phyloP scores from a whole-genome alignment of 2,888 invertebrate genomes.

The Quadriops clusia region DNA sequence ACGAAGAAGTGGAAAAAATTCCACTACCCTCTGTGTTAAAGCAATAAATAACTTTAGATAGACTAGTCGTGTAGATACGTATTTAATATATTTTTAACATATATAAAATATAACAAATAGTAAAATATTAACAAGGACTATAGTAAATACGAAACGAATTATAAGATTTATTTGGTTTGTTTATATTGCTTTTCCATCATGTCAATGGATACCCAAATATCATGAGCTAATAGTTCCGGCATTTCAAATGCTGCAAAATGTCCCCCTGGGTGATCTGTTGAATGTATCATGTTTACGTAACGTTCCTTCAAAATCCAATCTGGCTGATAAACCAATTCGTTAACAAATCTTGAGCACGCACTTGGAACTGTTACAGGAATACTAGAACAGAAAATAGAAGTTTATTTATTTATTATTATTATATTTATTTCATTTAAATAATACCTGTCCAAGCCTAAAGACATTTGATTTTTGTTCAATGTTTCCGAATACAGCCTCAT shows the following conservation, averaged over 20 bases:
- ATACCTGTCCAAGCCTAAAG: constrained; percentile 18
- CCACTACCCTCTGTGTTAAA: no score
- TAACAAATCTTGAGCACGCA: constrained; percentile 59
- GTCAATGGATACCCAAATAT: constrained; percentile 51
- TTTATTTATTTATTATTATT: constrained; percentile 15
- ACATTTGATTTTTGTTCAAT: constrained; percentile 24
- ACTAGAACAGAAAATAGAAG: constrained; percentile 39
- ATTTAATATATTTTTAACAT: no score
- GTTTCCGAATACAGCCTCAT: constrained; percentile 63
- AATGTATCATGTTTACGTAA: constrained; percentile 55
- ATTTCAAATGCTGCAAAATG: constrained; percentile 77
- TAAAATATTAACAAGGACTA: no score
- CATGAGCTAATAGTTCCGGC: constrained; percentile 55
- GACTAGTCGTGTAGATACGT: no score
- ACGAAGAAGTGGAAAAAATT: no score
- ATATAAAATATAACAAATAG: no score
- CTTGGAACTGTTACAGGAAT: constrained; percentile 54
- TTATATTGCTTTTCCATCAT: constrained; percentile 6
- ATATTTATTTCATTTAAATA: no score
- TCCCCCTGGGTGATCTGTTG: constrained; percentile 58
- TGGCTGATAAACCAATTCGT: constrained; percentile 52
- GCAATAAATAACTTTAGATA: no score
- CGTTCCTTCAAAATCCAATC: constrained; percentile 46
- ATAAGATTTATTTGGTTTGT: no score
- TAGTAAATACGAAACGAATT: no score